phyloP scores from a whole-genome alignment of 2,113 vertebrate genomes.

The Reinhardtius hippoglossoides region DNA sequence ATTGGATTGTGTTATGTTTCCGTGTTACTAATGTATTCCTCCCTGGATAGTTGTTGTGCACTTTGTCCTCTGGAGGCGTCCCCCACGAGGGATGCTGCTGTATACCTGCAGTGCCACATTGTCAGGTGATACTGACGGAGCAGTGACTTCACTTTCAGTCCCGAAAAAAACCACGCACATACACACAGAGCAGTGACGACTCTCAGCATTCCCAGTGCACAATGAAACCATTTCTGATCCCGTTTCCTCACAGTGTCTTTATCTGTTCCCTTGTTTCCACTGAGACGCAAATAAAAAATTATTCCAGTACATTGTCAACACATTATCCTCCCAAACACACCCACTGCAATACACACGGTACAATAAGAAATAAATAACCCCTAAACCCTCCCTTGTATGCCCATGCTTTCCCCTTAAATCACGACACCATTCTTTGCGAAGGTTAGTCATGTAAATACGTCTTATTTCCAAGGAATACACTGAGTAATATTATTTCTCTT shows the following conservation, averaged over 20 bases:
- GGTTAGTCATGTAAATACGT: slow-evolving; percentile 69
- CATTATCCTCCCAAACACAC: slow-evolving; percentile 37
- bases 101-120: slow-evolving; percentile 32
- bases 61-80: slow-evolving; percentile 5
- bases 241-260: slow-evolving; percentile 44
- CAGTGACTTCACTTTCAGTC: slow-evolving; percentile 37
- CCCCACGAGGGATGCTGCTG: slow-evolving; percentile 2
- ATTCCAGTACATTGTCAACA: slow-evolving; percentile 28
- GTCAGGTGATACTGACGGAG: slow-evolving; percentile 35
- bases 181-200: neutral
- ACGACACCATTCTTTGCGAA: slow-evolving; percentile 71
- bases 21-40: neutral
- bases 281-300: neutral
- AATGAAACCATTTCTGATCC: slow-evolving; percentile 15
- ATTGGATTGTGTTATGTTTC: too few relatives aligned
- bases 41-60: too few relatives aligned
- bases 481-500: slow-evolving; percentile 53
- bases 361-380: slow-evolving; percentile 69
- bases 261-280: slow-evolving; percentile 39
- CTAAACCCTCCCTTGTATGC: slow-evolving; percentile 40
- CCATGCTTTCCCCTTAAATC: slow-evolving; percentile 62
- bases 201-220: slow-evolving; percentile 45
- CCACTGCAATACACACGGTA: slow-evolving; percentile 61
- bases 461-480: slow-evolving; percentile 59
- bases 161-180: slow-evolving; percentile 17